These are phyloP conservation scores for Chaetura pelagica DNA, from an alignment of 2,113 vertebrate species.

Conservation along the genomic window DNA sequence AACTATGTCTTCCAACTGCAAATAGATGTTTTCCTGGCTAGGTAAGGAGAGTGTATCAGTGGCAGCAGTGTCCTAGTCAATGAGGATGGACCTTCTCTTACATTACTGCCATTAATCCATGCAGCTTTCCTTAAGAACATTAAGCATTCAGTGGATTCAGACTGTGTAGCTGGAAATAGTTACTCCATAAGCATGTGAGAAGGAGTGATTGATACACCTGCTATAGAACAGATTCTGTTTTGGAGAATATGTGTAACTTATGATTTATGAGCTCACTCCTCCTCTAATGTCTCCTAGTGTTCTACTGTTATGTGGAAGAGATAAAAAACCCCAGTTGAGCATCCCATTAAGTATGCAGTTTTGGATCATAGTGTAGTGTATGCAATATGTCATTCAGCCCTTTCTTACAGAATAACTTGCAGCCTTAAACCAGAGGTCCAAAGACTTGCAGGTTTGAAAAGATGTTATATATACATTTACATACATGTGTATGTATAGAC, in stretches of 20 bases:
- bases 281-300: neutral
- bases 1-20: neutral
- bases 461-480: too few species aligned
- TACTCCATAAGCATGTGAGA: neutral
- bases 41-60: neutral
- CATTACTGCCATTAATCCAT: neutral
- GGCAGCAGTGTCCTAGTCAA: neutral
- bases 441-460: neutral
- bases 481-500: neutral
- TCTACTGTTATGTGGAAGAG: neutral
- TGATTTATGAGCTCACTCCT: neutral
- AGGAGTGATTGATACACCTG: neutral
- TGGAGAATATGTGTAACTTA: neutral
- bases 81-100: neutral
- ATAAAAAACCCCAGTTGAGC: neutral
- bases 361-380: neutral
- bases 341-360: neutral
- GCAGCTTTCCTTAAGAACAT: neutral
- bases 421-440: neutral
- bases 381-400: neutral
- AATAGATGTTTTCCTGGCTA: neutral
- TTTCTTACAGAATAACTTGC: neutral
- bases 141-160: neutral
- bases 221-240: neutral
- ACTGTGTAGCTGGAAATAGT: neutral